These are phyloP conservation scores for Drosophila seguyi DNA, from an alignment of 1,140 invertebrate species.

Conservation along the genomic window DNA sequence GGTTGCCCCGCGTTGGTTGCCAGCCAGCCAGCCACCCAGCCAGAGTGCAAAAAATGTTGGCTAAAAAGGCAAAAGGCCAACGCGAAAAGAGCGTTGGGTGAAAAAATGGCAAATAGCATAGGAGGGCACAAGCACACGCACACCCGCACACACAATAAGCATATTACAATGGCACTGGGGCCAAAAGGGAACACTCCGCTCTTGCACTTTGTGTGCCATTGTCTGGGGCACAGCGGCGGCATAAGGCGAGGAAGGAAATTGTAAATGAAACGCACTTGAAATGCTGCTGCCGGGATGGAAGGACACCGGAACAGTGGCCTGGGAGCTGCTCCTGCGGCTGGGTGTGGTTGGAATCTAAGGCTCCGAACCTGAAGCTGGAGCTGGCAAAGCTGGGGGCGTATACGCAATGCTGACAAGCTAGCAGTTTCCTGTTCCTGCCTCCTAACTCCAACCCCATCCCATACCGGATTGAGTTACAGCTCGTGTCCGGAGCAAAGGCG, in stretches of 20 bases:
- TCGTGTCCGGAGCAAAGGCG: conserved; percentile 64
- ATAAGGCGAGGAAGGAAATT: conserved; percentile 75
- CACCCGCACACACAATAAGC: no score
- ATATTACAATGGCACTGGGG: conserved; percentile 76
- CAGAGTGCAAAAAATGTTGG: conserved; percentile 17
- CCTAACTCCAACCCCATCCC: background rate
- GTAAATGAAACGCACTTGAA: conserved; percentile 82
- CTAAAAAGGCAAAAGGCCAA: conserved; percentile 18
- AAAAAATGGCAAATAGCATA: conserved; percentile 22
- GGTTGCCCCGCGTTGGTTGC: conserved; percentile 21
- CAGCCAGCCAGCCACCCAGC: no score
- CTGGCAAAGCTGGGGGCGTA: conserved; percentile 25
- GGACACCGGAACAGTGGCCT: conserved; percentile 7
- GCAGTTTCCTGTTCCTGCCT: conserved; percentile 12
- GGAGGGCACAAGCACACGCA: conserved; percentile 59
- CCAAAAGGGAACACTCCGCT: conserved; percentile 54
- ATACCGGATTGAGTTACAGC: conserved; percentile 50
- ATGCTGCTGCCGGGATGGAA: conserved; percentile 52
- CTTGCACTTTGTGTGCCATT: conserved; percentile 56
- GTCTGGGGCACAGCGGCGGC: conserved; percentile 63
- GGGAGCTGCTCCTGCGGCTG: conserved; percentile 20
- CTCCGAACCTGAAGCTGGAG: conserved; percentile 10
- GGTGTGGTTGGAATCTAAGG: conserved; percentile 9
- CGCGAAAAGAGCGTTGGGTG: background rate
- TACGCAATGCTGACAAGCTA: conserved; percentile 40